Percentiles rank a stretch among this genome's conserved stretches.
These are phyloP conservation scores for Pegoplata infirma DNA, from an alignment of 2,888 invertebrate species.

Conservation along the genomic window DNA sequence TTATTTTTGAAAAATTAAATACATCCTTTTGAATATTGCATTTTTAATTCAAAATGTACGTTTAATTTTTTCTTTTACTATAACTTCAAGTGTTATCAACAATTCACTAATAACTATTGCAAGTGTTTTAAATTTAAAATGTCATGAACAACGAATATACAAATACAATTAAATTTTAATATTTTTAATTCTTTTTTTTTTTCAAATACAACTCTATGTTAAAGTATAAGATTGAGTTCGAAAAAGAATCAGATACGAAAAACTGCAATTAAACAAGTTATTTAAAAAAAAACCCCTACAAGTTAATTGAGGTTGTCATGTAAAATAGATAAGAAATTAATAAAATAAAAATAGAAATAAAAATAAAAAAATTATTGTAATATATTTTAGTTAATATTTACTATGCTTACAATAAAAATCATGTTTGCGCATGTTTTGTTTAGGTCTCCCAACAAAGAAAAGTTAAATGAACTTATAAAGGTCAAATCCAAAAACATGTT, in stretches of 20 bases:
- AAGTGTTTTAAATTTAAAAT: slow-evolving; percentile 28
- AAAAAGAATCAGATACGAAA: neutral
- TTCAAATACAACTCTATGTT: neutral
- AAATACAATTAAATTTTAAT: slow-evolving; percentile 2
- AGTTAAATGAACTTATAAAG: slow-evolving; percentile 48
- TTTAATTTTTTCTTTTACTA: neutral
- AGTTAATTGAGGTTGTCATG: too few species aligned
- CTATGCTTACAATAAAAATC: neutral
- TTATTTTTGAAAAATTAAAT: too few species aligned
- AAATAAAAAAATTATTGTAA: neutral
- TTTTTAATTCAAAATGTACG: too few species aligned
- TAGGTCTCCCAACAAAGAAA: neutral
- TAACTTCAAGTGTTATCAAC: slow-evolving; percentile 1
- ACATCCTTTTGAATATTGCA: too few species aligned
- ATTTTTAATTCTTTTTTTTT: neutral
- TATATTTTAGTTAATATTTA: neutral
- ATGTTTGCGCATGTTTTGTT: slow-evolving; percentile 41
- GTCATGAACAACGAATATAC: slow-evolving; percentile 38
- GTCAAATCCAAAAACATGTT: slow-evolving; percentile 1
- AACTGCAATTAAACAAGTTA: neutral
- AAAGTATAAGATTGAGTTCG: neutral
- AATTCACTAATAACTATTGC: neutral
- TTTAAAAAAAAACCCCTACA: too few species aligned
- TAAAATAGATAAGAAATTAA: too few species aligned
- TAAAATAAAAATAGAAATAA: neutral